These are phyloP conservation scores for Drosophila maculinotata DNA, from an alignment of 2,888 invertebrate genomes.

Conservation along the genomic window DNA sequence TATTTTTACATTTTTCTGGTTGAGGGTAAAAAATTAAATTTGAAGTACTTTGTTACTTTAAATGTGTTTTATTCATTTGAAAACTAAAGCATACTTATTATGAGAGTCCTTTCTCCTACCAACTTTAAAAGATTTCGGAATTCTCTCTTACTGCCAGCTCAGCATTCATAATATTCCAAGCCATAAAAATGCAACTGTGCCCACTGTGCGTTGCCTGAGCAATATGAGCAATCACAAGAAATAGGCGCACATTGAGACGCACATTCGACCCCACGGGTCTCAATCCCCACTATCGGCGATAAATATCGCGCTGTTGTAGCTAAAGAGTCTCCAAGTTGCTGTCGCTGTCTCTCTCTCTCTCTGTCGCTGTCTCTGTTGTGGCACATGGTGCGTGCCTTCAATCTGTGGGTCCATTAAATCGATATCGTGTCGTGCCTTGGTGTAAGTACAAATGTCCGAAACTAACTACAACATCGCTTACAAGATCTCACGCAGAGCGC, in stretches of 20 bases:
- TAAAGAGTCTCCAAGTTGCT: too few relatives aligned
- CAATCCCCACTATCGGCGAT: conserved; percentile 57
- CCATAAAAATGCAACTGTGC: too few relatives aligned
- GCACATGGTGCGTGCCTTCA: conserved; percentile 65
- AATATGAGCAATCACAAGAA: conserved; percentile 20
- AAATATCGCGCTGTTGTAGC: conserved; percentile 64
- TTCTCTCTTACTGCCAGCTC: too few relatives aligned
- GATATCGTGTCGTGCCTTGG: conserved; percentile 78
- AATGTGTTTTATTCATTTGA: too few relatives aligned
- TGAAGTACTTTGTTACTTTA: too few relatives aligned
- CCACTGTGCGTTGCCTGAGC: conserved; percentile 15
- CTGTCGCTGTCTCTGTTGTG: conserved; percentile 1
- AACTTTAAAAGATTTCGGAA: too few relatives aligned
- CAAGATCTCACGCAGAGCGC: conserved; percentile 80
- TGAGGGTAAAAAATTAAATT: too few relatives aligned
- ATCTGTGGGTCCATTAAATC: conserved; percentile 75
- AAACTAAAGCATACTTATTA: too few relatives aligned
- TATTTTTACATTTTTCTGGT: too few relatives aligned
- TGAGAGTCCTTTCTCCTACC: too few relatives aligned
- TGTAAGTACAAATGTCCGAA: conserved; percentile 74
- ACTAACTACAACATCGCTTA: conserved; percentile 81
- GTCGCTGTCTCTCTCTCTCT: conserved; percentile 2
- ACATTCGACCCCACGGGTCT: conserved; percentile 49
- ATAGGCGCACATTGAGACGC: conserved; percentile 13
- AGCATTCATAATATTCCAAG: too few relatives aligned